Evolutionary conservation across 2,113 vertebrate genomes (phyloP).

Genomic region (Phrynosoma platyrhinos): DNA sequence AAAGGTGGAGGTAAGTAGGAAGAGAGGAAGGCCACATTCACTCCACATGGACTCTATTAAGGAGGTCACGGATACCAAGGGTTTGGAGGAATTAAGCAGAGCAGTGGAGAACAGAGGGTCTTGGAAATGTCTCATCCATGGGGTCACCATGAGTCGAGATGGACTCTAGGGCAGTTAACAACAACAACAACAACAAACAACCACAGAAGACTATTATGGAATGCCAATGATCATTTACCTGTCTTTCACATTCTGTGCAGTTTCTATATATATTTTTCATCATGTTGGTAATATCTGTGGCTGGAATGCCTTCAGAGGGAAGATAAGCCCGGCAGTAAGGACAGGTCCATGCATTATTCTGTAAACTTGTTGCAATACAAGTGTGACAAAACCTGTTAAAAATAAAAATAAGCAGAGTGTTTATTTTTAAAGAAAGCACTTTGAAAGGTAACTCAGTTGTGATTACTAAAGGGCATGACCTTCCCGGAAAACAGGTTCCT

Average conservation of each 20-base stretch:
- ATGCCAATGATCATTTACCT: slow-evolving; percentile 48
- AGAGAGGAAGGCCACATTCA: too few species aligned
- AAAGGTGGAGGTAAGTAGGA: too few species aligned
- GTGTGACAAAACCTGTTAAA: slow-evolving; percentile 68
- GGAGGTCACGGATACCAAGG: too few species aligned
- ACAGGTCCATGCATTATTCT: slow-evolving; percentile 58
- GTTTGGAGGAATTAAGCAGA: too few species aligned
- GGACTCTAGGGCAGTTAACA: too few species aligned
- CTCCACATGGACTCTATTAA: too few species aligned
- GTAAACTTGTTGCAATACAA: slow-evolving; percentile 69
- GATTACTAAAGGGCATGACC: neutral
- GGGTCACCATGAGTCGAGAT: too few species aligned
- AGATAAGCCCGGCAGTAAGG: slow-evolving; percentile 67
- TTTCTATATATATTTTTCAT: slow-evolving; percentile 66
- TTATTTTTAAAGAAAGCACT: slow-evolving; percentile 19
- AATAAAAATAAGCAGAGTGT: slow-evolving; percentile 20
- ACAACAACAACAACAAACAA: too few species aligned
- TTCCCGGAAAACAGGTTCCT: slow-evolving; percentile 20
- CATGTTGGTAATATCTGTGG: slow-evolving; percentile 67
- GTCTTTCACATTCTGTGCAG: slow-evolving; percentile 65
- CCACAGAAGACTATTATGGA: neutral
- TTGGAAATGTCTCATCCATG: too few species aligned
- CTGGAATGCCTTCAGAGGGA: slow-evolving; percentile 69
- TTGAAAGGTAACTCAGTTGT: neutral
- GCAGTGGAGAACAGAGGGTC: too few species aligned